Evolutionary conservation across 2,888 invertebrate species (phyloP), one percentile per base, ranked within the genome.

Genomic region (Drosophila fungiperda): DNA sequence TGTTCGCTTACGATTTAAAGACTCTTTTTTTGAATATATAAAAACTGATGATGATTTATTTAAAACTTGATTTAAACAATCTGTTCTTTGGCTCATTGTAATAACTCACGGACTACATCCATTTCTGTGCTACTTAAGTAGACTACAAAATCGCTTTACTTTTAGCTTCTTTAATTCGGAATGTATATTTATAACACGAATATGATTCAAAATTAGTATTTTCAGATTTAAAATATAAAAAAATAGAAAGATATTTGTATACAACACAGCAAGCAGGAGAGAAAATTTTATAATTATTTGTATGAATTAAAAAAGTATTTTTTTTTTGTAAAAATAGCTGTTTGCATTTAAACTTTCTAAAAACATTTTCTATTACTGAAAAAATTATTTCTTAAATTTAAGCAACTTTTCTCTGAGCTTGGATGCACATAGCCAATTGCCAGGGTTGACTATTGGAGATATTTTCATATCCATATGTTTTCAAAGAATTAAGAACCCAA

Each of bases 1-100:
- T 9, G 9, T 5, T n/a, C 40, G 26, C 63, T 7, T 5, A 4
- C 48, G 23, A 66, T 52, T 66, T 53, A 45, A 45, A 5, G 66
- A 45, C 42, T 66, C 26, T 6, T 12, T 45, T 12, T 20, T 5
- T 42, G 6, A 12, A 23, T 23, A 17, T 23, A 9, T 49, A 0
- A 26, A 49, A 48, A 17, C 48, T 9, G 8, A 26, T 8, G 48
- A 17, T 15, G 48, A 26, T 9, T 1, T 17, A 8, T 5, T 9
- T 45, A 23, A 45, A 7, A 45, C 1, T 23, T 15, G 12, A 12
- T 23, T 45, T 45, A 7, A 29, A 5, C 29, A 29, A 29, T 5
- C 6, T 3, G 3, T 23, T 23, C 12, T 40, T 38, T 38, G 38
- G 3, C 38, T 38, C 17, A 3, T 38, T 38, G 38, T 12, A 12